Conservation (phyloP, 2,113 vertebrate genomes). For the Python bivittatus region DNA sequence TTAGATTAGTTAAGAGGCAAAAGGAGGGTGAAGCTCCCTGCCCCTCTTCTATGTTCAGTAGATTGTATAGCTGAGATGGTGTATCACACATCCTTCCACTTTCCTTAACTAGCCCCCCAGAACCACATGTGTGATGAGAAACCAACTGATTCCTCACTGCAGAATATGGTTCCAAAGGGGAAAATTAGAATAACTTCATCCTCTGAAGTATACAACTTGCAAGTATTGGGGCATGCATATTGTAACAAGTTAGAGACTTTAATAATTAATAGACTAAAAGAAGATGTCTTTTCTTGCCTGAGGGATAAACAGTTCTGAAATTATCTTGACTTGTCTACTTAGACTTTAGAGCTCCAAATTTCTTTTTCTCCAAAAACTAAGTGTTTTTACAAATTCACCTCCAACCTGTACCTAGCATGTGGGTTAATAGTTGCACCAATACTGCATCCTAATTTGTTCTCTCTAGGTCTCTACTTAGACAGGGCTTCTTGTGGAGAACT, state of each 20-base stretch:
- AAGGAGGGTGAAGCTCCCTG: background rate
- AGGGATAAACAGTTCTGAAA: conserved; percentile 64
- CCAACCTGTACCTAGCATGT: fast-evolving
- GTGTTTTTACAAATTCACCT: conserved; percentile 18
- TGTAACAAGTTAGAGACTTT: conserved; percentile 57
- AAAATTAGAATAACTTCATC: conserved; percentile 52
- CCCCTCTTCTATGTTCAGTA: background rate
- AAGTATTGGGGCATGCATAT: conserved; percentile 47
- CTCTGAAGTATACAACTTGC: conserved; percentile 41
- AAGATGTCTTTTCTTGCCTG: conserved; percentile 58
- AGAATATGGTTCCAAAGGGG: background rate
- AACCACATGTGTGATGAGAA: background rate
- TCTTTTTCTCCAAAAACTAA: conserved; percentile 25
- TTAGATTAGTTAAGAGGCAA: background rate
- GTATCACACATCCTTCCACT: background rate
- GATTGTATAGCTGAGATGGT: background rate
- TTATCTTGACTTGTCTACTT: conserved; percentile 48
- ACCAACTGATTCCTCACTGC: background rate
- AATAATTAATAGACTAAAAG: conserved; percentile 68
- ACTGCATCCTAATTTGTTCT: background rate
- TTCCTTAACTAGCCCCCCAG: background rate
- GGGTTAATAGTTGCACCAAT: background rate
- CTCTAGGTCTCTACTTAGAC: background rate
- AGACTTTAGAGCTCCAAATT: conserved; percentile 30
- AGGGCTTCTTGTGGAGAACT: background rate